Percentiles rank a stretch among this genome's conserved stretches.
phyloP scores from a whole-genome alignment of 2,797 vertebrate genomes.

The Anabacerthia variegaticeps region DNA sequence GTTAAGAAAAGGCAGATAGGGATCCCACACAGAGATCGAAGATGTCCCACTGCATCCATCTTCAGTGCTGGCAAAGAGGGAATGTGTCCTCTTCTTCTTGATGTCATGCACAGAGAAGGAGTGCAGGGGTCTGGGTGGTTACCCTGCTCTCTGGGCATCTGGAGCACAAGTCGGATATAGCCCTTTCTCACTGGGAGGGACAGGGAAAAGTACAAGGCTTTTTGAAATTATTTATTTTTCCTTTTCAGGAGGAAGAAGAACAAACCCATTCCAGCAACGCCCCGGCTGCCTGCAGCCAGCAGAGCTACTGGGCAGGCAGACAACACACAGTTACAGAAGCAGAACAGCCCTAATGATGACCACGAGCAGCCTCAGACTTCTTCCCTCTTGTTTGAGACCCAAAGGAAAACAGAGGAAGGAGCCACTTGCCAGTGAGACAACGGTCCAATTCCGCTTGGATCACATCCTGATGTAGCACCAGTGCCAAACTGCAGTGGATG shows the following conservation, averaged over 20 bases:
- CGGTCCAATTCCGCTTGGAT: background rate
- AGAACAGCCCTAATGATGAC: background rate
- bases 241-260: background rate
- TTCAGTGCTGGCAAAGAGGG: background rate
- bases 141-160: background rate
- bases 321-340: background rate
- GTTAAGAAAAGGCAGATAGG: background rate
- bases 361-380: background rate
- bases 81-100: background rate
- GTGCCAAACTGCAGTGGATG: background rate
- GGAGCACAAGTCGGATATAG: background rate
- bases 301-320: background rate
- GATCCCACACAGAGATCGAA: background rate
- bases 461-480: background rate
- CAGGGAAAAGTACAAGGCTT: background rate
- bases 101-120: accelerated
- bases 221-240: background rate
- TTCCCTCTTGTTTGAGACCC: background rate
- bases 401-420: background rate
- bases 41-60: background rate
- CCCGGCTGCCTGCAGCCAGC: background rate
- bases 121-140: background rate
- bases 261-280: background rate
- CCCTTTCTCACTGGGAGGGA: background rate
- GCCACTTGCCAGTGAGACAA: accelerated